Evolutionary conservation across 1,140 invertebrate genomes (phyloP).

Genomic region (Heterodera schachtii): DNA sequence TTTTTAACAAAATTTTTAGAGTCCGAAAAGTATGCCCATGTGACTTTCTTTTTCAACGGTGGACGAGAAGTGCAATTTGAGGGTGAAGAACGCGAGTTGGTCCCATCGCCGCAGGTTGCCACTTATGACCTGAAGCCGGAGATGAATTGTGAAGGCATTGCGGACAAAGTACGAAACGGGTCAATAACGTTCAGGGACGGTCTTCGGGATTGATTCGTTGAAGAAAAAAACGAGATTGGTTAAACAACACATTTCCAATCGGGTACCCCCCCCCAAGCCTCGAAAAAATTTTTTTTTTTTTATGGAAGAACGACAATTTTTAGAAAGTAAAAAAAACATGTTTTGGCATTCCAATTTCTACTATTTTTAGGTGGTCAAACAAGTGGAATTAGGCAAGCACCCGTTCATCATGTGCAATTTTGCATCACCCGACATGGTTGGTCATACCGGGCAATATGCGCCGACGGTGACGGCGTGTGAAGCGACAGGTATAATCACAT

Average conservation of each 20-base stretch:
- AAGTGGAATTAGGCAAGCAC: constrained; percentile 66
- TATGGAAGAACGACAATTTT: no score
- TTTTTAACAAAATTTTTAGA: constrained; percentile 51
- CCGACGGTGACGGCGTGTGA: constrained; percentile 68
- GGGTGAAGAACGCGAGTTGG: constrained; percentile 67
- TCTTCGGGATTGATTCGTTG: no score
- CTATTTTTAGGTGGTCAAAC: constrained; percentile 65
- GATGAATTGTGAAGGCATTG: constrained; percentile 68
- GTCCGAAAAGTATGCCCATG: constrained; percentile 70
- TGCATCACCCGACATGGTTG: constrained; percentile 70
- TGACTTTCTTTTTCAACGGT: constrained; percentile 70
- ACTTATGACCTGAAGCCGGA: constrained; percentile 69
- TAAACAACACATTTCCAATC: no score
- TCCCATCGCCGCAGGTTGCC: constrained; percentile 69
- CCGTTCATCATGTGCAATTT: constrained; percentile 70
- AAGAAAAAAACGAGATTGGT: no score
- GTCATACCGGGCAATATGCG: constrained; percentile 69
- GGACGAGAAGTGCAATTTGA: constrained; percentile 67
- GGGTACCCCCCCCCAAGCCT: no score
- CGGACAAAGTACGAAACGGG: constrained; percentile 60
- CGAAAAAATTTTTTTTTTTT: background rate
- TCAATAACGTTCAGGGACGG: no score
- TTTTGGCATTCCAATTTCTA: constrained; percentile 7
- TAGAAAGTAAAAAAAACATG: no score
- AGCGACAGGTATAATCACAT: constrained; percentile 67